Evolutionary conservation across 2,797 vertebrate species (phyloP), one percentile per base, ranked within the genome.

Genomic region (Melanotaenia boesemani): DNA sequence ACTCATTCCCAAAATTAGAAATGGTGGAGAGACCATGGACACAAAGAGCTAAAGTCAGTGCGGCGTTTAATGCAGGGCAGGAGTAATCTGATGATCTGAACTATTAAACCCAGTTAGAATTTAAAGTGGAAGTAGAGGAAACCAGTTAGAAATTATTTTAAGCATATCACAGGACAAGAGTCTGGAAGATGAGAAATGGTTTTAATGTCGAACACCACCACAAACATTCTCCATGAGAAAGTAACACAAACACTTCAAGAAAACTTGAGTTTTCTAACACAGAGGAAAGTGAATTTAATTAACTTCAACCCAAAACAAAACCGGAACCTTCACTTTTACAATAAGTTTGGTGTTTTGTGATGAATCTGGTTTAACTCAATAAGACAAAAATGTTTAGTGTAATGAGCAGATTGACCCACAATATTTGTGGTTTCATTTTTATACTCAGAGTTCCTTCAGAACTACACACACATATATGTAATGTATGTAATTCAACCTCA

Each of bases 1-100:
- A 80, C 63, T 52, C 26, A 0, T 59, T 84, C 60, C 68, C 67
- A 0, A 72, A 74, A 82, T 73, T 59, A 71, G 48, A 81, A 67
- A 70, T 3, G 44, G 30, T 63, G 24, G 5, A 37, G 12, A 55
- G 58, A 54, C 30, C 62, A 32, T 32, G 32, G 2, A 66, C 24
- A 44, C 44, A 37, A 24, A 32, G 30, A 75, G 39, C 28, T 41
- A 52, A 60, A 76, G 50, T 39, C 20, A 41, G 48, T 58, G 58
- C 37, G 10, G 37, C 62, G 55, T n/a, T 55, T 68, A 66, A 83
- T 76, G 69, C 61, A 68, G 30, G 39, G 32, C 70, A 63, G 57
- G 67, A 77, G 20, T 55, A 24, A 77, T 22, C 55, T 8, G 39
- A 65, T 58, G 41, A 72, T 67, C 39, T 63, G 46, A 64, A 22